These are phyloP conservation scores for Octomys mimax DNA, from an alignment of 2,797 vertebrate genomes.

Conservation along the genomic window DNA sequence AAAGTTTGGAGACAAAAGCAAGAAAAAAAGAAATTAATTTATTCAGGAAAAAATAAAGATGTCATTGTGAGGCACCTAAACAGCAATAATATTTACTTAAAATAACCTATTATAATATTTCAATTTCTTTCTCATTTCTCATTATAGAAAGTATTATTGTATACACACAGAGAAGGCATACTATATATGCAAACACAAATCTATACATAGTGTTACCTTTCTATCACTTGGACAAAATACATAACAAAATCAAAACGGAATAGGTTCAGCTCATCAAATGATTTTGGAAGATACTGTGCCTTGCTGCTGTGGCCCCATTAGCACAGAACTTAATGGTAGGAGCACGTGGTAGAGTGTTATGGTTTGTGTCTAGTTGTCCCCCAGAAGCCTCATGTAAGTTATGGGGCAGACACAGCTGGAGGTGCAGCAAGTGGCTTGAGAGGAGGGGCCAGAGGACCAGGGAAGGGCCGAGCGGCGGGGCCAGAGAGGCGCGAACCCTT, in stretches of 20 bases:
- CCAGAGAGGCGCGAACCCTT: too few species aligned
- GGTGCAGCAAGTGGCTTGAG: too few species aligned
- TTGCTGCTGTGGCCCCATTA: not conserved
- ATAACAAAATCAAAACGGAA: not conserved
- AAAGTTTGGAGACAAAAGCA: constrained; percentile 9
- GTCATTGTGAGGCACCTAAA: not conserved
- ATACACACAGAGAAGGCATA: not conserved
- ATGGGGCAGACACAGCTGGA: too few species aligned
- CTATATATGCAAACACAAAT: not conserved
- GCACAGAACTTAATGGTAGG: not conserved
- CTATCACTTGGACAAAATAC: not conserved
- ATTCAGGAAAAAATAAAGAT: not conserved
- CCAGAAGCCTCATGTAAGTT: too few species aligned
- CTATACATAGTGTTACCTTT: not conserved
- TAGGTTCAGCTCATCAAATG: not conserved
- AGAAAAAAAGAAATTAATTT: constrained; percentile 42
- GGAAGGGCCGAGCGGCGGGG: too few species aligned
- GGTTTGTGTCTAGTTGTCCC: too few species aligned
- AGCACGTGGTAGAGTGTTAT: too few species aligned
- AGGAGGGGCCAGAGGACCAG: too few species aligned
- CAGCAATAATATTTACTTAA: constrained; percentile 45
- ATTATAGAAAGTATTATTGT: not conserved
- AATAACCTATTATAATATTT: not conserved
- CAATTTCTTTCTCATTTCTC: constrained; percentile 33
- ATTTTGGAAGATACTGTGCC: not conserved